Evolutionary conservation across 2,888 invertebrate genomes (phyloP).

Genomic region (Clunio marinus): DNA sequence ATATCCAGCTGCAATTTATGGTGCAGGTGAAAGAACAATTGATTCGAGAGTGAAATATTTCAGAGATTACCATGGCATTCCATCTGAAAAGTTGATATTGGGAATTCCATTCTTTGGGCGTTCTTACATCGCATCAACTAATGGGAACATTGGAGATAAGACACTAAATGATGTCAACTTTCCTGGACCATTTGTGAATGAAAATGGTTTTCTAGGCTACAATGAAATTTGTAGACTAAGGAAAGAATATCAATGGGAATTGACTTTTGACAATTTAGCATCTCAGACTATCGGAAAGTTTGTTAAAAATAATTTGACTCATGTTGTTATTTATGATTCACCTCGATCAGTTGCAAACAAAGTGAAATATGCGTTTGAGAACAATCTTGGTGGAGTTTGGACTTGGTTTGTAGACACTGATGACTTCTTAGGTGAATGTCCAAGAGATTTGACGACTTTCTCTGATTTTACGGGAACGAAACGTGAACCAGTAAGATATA

Average conservation of each 20-base stretch:
- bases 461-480: no score
- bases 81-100: neutral
- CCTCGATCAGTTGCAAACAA: constrained; percentile 33
- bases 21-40: neutral
- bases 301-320: neutral
- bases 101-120: constrained; percentile 19
- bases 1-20: neutral
- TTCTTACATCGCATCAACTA: neutral
- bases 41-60: neutral
- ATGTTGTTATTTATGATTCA: constrained; percentile 11
- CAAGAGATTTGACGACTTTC: constrained; percentile 40
- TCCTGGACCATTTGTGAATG: neutral
- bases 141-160: neutral
- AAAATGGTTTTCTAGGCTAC: neutral
- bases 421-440: constrained; percentile 51
- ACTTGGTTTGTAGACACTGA: constrained; percentile 56
- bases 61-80: neutral
- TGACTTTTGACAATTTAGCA: neutral
- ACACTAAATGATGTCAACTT: neutral
- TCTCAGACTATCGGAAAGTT: constrained; percentile 12
- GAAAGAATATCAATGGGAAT: neutral
- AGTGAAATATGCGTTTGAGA: constrained; percentile 45
- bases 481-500: no score
- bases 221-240: constrained; percentile 14
- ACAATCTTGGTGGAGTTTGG: constrained; percentile 53